Percentiles rank a stretch among this genome's conserved stretches.
These are phyloP conservation scores for Mus spicilegus DNA, from an alignment of 2,113 vertebrate species.

Conservation along the genomic window DNA sequence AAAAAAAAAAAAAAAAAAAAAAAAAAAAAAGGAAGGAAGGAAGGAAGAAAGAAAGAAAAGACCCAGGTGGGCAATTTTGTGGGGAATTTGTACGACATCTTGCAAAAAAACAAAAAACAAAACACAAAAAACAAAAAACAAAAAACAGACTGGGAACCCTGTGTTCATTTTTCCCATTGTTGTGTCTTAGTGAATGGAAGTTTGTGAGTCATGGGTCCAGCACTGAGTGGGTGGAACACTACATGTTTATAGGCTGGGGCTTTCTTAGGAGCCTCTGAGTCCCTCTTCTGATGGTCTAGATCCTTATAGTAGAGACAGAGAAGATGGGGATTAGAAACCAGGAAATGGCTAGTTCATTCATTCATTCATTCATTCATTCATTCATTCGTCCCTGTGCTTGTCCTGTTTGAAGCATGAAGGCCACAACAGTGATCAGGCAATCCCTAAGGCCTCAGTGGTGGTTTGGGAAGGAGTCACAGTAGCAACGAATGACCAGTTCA, in stretches of 20 bases:
- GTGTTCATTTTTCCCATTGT: background rate
- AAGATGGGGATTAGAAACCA: background rate
- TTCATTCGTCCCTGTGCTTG: accelerated
- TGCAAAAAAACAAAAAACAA: background rate
- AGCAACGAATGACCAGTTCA: background rate
- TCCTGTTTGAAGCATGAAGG: background rate
- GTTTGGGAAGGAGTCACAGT: background rate
- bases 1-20: too few relatives aligned
- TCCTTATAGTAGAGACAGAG: background rate
- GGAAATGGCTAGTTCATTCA: too few relatives aligned
- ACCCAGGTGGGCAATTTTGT: background rate
- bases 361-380: background rate
- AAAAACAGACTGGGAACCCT: background rate
- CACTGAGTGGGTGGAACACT: accelerated
- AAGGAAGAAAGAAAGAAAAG: background rate
- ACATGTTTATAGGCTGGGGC: background rate
- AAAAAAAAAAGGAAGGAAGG: too few relatives aligned
- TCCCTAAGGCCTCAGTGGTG: accelerated
- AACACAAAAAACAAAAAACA: background rate
- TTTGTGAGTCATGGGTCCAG: background rate
- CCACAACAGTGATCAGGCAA: background rate
- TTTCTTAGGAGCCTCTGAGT: background rate
- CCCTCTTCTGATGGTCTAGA: background rate
- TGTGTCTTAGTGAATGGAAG: background rate
- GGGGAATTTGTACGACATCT: background rate